phyloP scores from a whole-genome alignment of 2,888 invertebrate species.

The Chalcosyrphus nemorum region DNA sequence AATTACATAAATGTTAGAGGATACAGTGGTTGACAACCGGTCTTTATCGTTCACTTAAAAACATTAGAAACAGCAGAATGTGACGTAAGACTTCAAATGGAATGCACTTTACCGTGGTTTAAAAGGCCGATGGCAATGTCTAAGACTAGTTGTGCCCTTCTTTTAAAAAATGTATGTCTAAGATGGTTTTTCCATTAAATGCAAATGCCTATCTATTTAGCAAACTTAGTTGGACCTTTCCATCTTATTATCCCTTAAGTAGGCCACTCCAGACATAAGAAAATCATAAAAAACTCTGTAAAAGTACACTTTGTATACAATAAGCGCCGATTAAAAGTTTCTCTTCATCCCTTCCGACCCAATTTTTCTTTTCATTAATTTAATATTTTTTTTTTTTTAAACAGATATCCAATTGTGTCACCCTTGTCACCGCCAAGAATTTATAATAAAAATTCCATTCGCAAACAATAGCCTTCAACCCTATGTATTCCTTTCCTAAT shows the following conservation, averaged over 20 bases:
- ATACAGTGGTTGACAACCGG: too few relatives aligned
- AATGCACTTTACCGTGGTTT: too few relatives aligned
- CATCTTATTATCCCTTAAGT: neutral
- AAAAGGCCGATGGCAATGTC: too few relatives aligned
- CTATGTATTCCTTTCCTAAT: conserved; percentile 15
- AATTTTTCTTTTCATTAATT: conserved; percentile 31
- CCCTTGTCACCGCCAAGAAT: conserved; percentile 45
- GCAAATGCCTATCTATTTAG: neutral
- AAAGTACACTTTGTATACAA: conserved; percentile 24
- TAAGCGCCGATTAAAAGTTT: conserved; percentile 19
- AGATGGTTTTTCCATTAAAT: too few relatives aligned
- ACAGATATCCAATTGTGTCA: conserved; percentile 44
- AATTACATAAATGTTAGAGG: too few relatives aligned
- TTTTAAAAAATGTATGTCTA: too few relatives aligned
- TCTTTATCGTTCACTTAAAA: too few relatives aligned
- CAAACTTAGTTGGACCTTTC: neutral
- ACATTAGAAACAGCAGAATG: too few relatives aligned
- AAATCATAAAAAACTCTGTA: neutral
- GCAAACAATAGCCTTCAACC: conserved; percentile 52
- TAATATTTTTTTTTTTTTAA: conserved; percentile 3
- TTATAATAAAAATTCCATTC: conserved; percentile 70
- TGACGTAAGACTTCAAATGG: too few relatives aligned
- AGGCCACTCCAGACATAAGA: neutral
- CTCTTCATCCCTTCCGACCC: conserved; percentile 51
- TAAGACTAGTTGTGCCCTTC: too few relatives aligned